phyloP scores from a whole-genome alignment of 1,140 invertebrate species.

The Megathymus violae region DNA sequence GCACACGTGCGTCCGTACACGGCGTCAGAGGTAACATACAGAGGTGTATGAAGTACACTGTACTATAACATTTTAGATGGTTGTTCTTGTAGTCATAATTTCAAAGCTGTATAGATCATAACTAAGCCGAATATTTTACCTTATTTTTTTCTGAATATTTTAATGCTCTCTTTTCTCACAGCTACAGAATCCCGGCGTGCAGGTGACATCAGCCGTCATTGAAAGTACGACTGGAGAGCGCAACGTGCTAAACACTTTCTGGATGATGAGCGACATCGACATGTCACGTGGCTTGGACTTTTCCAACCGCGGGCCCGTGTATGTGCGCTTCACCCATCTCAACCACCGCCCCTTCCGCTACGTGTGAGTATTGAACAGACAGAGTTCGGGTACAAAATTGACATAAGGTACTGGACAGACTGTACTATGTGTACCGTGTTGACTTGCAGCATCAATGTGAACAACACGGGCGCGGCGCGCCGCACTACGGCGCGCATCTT shows the following conservation, averaged over 20 bases:
- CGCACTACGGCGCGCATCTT: constrained; percentile 90
- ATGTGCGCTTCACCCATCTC: constrained; percentile 86
- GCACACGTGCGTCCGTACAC: constrained; percentile 85
- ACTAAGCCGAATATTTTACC: too few species aligned
- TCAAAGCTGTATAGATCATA: too few species aligned
- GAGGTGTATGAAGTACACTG: too few species aligned
- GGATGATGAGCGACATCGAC: constrained; percentile 86
- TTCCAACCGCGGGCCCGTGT: constrained; percentile 81
- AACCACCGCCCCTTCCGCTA: constrained; percentile 87
- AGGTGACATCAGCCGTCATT: constrained; percentile 62
- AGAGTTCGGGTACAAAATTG: too few species aligned
- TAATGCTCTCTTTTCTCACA: constrained; percentile 37
- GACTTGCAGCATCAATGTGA: constrained; percentile 84
- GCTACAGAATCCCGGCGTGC: constrained; percentile 73
- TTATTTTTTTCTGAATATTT: too few species aligned
- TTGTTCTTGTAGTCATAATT: too few species aligned
- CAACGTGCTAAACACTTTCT: constrained; percentile 84
- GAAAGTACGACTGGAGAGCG: constrained; percentile 53
- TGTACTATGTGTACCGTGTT: background rate
- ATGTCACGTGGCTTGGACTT: constrained; percentile 86
- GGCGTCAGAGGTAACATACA: constrained; percentile 72
- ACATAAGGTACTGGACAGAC: too few species aligned
- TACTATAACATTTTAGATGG: too few species aligned
- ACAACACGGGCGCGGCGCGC: constrained; percentile 82
- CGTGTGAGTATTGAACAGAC: constrained; percentile 63